A percentile compares a stretch with the other conserved stretches of the same genome.
Evolutionary conservation across 2,888 invertebrate species (phyloP).

Genomic region (Thymelicus sylvestris): DNA sequence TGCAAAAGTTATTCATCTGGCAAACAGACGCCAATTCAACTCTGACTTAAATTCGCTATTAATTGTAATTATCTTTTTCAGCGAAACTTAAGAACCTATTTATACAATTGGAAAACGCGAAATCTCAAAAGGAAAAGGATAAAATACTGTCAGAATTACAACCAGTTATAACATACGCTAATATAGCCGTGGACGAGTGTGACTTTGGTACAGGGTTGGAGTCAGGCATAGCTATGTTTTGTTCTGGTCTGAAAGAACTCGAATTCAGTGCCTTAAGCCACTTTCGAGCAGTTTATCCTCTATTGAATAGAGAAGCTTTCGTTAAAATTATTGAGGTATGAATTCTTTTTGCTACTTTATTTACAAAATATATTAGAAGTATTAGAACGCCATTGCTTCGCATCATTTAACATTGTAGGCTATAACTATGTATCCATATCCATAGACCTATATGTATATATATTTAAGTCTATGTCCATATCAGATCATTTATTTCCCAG

Average conservation of each 20-base stretch:
- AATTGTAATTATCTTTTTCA: slow-evolving; percentile 59
- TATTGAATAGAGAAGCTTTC: slow-evolving; percentile 90
- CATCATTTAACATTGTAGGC: too few relatives aligned
- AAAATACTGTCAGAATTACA: slow-evolving; percentile 89
- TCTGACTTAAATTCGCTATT: too few relatives aligned
- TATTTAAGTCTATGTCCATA: too few relatives aligned
- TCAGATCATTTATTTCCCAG: too few relatives aligned
- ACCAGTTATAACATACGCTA: slow-evolving; percentile 92
- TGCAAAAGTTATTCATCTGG: too few relatives aligned
- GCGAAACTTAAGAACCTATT: slow-evolving; percentile 89
- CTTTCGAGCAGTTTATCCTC: slow-evolving; percentile 89
- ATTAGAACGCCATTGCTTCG: too few relatives aligned
- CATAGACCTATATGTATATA: too few relatives aligned
- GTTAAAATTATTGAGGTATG: slow-evolving; percentile 87
- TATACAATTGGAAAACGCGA: slow-evolving; percentile 85
- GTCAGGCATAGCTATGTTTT: slow-evolving; percentile 93
- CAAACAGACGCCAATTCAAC: too few relatives aligned
- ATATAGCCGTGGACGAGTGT: slow-evolving; percentile 96
- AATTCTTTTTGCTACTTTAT: neutral
- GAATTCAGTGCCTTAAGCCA: slow-evolving; percentile 87
- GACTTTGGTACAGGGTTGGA: slow-evolving; percentile 98
- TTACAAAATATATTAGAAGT: too few relatives aligned
- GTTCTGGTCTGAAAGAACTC: slow-evolving; percentile 88
- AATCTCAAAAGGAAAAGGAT: slow-evolving; percentile 84
- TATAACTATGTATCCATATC: too few relatives aligned